A percentile compares a stretch with the other conserved stretches of the same genome.
These are phyloP conservation scores for Hycleus cichorii DNA, from an alignment of 1,140 invertebrate species.

Conservation along the genomic window DNA sequence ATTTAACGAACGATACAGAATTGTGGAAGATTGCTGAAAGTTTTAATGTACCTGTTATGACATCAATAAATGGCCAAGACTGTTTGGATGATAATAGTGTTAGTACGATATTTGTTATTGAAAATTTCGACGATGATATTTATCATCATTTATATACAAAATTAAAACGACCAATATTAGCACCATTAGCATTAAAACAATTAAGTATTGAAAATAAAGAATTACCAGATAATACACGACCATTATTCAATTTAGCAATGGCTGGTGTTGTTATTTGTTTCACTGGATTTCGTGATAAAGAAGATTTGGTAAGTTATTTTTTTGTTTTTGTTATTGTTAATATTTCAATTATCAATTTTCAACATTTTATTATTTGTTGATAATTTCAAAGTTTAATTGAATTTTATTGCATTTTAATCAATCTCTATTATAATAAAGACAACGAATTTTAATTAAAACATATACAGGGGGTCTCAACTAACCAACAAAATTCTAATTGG, in stretches of 20 bases:
- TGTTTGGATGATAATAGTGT: slow-evolving; percentile 49
- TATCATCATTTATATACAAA: slow-evolving; percentile 55
- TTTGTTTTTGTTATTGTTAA: background rate
- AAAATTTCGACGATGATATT: slow-evolving; percentile 59
- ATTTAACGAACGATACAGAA: slow-evolving; percentile 45
- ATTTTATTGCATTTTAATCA: no score
- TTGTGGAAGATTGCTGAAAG: slow-evolving; percentile 51
- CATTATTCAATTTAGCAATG: slow-evolving; percentile 82
- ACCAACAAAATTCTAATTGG: no score
- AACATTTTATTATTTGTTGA: no score
- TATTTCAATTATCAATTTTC: no score
- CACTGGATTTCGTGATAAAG: slow-evolving; percentile 80
- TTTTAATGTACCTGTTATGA: slow-evolving; percentile 56
- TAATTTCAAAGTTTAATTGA: no score
- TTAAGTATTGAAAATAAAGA: slow-evolving; percentile 61
- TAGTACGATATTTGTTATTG: slow-evolving; percentile 64
- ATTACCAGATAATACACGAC: slow-evolving; percentile 52
- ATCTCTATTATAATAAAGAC: no score
- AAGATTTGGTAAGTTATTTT: slow-evolving; percentile 65
- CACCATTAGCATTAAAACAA: slow-evolving; percentile 68
- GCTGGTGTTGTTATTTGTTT: slow-evolving; percentile 78
- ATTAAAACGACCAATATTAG: slow-evolving; percentile 60
- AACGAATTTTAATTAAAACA: slow-evolving; percentile 7
- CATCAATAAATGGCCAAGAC: slow-evolving; percentile 54
- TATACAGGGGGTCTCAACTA: no score